Evolutionary conservation across 2,888 invertebrate genomes (phyloP), one percentile per base, ranked within the genome.

Genomic region (Athrips mouffetella): DNA sequence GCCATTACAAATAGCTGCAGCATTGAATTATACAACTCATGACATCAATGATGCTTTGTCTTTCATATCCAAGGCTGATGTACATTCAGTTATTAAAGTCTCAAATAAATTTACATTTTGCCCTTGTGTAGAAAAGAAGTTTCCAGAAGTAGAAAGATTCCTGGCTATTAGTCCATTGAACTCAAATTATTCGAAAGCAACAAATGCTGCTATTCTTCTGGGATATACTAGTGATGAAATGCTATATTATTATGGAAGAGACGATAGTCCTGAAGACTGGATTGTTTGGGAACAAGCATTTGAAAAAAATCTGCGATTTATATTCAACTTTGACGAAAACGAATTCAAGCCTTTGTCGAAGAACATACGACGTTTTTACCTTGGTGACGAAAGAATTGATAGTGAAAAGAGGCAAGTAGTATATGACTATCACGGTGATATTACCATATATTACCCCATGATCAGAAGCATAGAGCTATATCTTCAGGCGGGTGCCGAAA

Each of bases 41-140:
- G 47, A 62, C 20, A 11, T 52, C 0, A 33, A 48, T n/a, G 60
- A 60, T 23, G 66, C 68, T 2, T 10, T 71, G 3, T 18, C 46
- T 0, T 65, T 62, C 40, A 30, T 71, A 6, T 27, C 54, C 1
- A 53, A 50, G 3, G 42, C 51, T 1, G 53, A 60, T 30, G 46
- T 62, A 1, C 44, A 48, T 3, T 16, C 53, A 30, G 55, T 71
- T 0, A 51, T 62, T 37, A 48, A 48, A n/a, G 70, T 73, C 0
- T 49, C 50, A 2, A 3, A 6, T 5, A n/a, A 3, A 49, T 8
- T 6, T 33, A 3, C 2, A 1, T 20, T 33, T 15, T 52, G 49
- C 15, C 61, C 65, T 0, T 73, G 73, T 45, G 47, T 65, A 5
- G 76, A 76, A 55, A 60, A 57, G 30, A 30, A 55, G 30, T 67